Conservation (phyloP, 2,888 invertebrate species). For the Therioaphis trifolii region DNA sequence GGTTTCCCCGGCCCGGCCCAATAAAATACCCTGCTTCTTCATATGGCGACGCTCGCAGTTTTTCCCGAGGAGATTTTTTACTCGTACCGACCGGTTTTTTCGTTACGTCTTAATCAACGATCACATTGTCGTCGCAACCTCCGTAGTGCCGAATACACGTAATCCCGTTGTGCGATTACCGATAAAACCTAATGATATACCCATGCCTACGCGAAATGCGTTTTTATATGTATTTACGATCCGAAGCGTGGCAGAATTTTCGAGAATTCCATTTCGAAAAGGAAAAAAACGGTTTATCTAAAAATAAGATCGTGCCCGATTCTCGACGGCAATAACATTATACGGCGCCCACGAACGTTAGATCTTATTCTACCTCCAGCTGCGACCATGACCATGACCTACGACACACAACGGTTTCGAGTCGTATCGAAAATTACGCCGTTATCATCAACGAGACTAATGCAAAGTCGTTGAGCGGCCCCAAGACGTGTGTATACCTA, state of each 20-base stretch:
- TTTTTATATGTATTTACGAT: background rate
- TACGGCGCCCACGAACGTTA: background rate
- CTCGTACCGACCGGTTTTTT: background rate
- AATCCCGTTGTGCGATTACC: slow-evolving; percentile 2
- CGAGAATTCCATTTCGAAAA: no score
- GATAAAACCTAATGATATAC: background rate
- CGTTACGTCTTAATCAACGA: slow-evolving; percentile 4
- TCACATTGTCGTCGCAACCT: background rate
- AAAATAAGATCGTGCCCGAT: background rate
- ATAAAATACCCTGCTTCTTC: no score
- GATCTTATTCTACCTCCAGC: no score
- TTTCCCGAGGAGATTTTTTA: slow-evolving; percentile 1
- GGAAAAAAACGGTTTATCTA: no score
- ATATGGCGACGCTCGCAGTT: no score
- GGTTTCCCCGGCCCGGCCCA: no score
- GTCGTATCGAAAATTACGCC: no score
- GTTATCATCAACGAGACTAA: no score
- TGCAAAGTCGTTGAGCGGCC: no score
- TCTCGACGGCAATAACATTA: background rate
- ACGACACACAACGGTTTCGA: background rate
- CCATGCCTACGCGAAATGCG: background rate
- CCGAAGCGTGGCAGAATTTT: no score
- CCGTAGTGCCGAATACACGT: background rate
- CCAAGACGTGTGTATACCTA: no score
- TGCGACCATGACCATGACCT: slow-evolving; percentile 22